Evolutionary conservation across 2,888 invertebrate genomes (phyloP).

Genomic region (Cecidostiba fungosa): DNA sequence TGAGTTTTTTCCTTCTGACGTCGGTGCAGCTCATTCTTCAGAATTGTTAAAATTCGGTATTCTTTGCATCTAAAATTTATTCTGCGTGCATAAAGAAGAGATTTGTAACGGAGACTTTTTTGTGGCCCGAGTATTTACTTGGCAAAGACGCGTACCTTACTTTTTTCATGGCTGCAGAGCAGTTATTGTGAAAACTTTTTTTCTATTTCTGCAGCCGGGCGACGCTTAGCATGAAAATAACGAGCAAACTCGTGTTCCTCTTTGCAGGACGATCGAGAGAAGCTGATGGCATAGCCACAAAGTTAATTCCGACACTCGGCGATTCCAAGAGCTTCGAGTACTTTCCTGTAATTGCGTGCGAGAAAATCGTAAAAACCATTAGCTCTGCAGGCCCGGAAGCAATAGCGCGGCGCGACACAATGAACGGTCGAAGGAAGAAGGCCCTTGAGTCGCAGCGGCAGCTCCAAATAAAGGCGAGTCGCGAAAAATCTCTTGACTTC

Average conservation of each 20-base stretch:
- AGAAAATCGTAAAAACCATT: constrained; percentile 53
- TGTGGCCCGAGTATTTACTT: constrained; percentile 1
- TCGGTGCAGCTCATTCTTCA: neutral
- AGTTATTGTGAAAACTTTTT: neutral
- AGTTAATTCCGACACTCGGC: constrained; percentile 37
- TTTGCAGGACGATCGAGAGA: constrained; percentile 1
- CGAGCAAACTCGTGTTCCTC: neutral
- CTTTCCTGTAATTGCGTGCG: constrained; percentile 47
- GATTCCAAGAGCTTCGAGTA: constrained; percentile 42
- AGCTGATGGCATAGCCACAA: neutral
- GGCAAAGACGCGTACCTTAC: neutral
- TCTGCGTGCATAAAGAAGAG: constrained; percentile 34
- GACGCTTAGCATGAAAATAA: neutral
- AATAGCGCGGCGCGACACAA: constrained; percentile 19
- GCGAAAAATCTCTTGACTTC: constrained; percentile 62
- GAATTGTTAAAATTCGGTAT: neutral
- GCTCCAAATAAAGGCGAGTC: constrained; percentile 46
- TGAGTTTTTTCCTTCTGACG: neutral
- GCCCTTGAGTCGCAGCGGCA: constrained; percentile 37
- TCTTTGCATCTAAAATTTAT: constrained; percentile 53
- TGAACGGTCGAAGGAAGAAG: constrained; percentile 46
- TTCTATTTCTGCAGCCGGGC: neutral
- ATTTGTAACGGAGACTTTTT: constrained; percentile 42
- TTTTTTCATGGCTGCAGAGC: constrained; percentile 2
- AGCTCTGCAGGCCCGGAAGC: neutral